Evolutionary conservation across 2,113 vertebrate genomes (phyloP), one percentile per base, ranked within the genome.

Genomic region (Hemichromis elongatus): DNA sequence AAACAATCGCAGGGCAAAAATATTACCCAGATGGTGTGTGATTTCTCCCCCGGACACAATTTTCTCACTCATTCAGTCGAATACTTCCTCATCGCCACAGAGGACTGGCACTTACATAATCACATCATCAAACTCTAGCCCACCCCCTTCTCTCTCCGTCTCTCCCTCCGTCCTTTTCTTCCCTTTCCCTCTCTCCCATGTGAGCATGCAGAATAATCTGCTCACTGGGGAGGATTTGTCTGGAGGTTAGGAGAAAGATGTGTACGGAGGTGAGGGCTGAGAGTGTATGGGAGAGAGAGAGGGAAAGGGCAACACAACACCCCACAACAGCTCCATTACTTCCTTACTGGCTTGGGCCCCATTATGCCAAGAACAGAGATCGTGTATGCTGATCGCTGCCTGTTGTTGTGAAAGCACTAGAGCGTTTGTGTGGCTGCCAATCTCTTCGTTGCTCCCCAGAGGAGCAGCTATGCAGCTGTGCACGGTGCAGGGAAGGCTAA

Each of bases 41-140:
- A 88, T 83, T 66, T 24, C 78, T 40, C 26, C 80, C 56, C 86
- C n/a, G 7, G 77, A 80, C 80, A 86, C 73, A 91, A 82, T 92
- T 83, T 82, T 87, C 84, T 86, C 90, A 87, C 81, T 89, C 89
- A 92, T 90, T 92, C 89, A 92, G 79, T 86, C 9, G 13, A 81
- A 85, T 84, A 88, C 90, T 90, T 93, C 79, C 88, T 84, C 78
- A 89, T 95, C 90, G 92, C 86, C 92, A 95, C 81, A 89, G 90
- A 94, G 89, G 85, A 52, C 70, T 94, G 90, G 84, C 92, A 90
- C 92, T 95, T 96, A 94, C 94, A 94, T 95, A 95, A 96, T 95
- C 91, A 91, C 91, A 94, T 93, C 92, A 92, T 92, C 90, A 92
- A 83, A 83, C 88, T 79, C 45, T 3, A 84, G 37, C 54, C 68